Evolutionary conservation across 2,888 invertebrate genomes (phyloP).

Genomic region (Endotricha flammealis): DNA sequence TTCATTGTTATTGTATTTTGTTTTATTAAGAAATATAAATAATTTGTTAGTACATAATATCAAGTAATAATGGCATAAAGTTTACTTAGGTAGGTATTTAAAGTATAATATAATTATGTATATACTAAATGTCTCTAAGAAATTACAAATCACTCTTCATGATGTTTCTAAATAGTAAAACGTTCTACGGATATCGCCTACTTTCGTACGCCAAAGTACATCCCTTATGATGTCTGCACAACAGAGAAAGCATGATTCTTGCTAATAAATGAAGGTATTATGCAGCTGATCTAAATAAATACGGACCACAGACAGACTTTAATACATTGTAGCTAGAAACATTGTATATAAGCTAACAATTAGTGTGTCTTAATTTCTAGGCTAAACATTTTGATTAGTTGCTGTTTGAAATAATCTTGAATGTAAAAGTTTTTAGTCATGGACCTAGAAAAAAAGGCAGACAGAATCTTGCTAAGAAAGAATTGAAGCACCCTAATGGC

Average conservation of each 20-base stretch:
- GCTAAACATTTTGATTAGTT: no score
- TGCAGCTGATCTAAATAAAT: constrained; percentile 37
- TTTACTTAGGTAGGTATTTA: no score
- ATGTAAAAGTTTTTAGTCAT: no score
- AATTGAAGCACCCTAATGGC: no score
- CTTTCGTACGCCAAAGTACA: constrained; percentile 10
- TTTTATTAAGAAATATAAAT: no score
- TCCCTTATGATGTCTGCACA: constrained; percentile 28
- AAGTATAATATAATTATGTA: no score
- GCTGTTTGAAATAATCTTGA: neutral
- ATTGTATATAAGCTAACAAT: neutral
- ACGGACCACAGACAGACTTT: constrained; percentile 19
- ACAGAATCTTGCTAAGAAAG: no score
- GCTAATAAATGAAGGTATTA: constrained; percentile 42
- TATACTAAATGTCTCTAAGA: neutral
- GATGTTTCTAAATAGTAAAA: constrained; percentile 14
- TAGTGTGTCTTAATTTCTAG: neutral
- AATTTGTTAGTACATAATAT: no score
- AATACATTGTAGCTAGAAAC: no score
- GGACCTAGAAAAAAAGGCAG: no score
- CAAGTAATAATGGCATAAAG: no score
- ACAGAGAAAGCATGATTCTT: constrained; percentile 42
- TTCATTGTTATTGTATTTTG: no score
- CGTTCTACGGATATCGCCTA: constrained; percentile 23
- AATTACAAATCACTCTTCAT: constrained; percentile 1